Percentiles rank a stretch among this genome's conserved stretches.
These are phyloP conservation scores for Acronicta alni DNA, from an alignment of 2,888 invertebrate genomes.

Conservation along the genomic window DNA sequence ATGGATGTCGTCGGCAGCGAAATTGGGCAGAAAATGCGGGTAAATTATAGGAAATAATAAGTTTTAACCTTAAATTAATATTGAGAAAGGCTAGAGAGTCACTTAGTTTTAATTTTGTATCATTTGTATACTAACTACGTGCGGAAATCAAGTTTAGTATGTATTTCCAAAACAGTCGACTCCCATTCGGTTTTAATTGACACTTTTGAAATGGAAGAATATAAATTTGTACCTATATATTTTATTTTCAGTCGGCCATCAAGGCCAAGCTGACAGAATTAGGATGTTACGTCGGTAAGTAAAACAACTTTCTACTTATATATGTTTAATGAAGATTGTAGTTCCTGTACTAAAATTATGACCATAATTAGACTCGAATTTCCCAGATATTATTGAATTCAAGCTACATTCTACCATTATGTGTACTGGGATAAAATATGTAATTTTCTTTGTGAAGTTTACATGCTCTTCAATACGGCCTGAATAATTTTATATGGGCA, in stretches of 20 bases:
- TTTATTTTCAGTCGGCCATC: slow-evolving; percentile 94
- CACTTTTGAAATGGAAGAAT: slow-evolving; percentile 18
- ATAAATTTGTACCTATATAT: slow-evolving; percentile 30
- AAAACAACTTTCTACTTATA: slow-evolving; percentile 14
- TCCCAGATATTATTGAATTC: neutral
- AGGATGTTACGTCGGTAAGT: slow-evolving; percentile 97
- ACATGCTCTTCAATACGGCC: too few species aligned
- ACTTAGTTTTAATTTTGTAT: neutral
- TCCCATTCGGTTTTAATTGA: slow-evolving; percentile 24
- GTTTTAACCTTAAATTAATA: slow-evolving; percentile 11
- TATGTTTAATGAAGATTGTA: neutral
- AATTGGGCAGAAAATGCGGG: slow-evolving; percentile 96
- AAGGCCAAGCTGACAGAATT: slow-evolving; percentile 98
- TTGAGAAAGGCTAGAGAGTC: neutral
- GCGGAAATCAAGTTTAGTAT: too few species aligned
- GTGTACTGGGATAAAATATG: too few species aligned
- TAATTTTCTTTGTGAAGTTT: too few species aligned
- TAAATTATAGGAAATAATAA: slow-evolving; percentile 77
- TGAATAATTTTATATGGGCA: too few species aligned
- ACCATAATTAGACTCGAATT: too few species aligned
- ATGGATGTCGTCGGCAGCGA: slow-evolving; percentile 95
- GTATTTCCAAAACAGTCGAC: neutral
- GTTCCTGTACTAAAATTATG: neutral
- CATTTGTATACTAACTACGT: too few species aligned
- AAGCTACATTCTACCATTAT: neutral